Base-by-base conservation (phyloP, 2,888 invertebrate species). In the Digitonthophagus gazella region DNA sequence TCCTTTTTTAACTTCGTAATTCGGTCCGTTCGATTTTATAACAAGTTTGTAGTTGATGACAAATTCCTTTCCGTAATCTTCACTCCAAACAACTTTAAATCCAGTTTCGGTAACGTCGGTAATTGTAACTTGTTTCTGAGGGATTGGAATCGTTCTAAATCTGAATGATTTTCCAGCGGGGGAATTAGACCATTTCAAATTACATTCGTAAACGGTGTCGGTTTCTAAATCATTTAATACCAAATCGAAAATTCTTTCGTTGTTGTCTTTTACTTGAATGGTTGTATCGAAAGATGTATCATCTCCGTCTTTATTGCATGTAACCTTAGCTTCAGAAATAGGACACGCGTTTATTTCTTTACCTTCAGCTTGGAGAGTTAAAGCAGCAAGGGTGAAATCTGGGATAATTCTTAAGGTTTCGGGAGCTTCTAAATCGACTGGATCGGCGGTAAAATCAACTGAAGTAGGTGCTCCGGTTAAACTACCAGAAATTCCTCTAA, bases 121-220 rank as follows among this genome's bases (percentile, higher is more conserved):
- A n/a, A 67, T 54, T 14, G 15, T 44, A 20, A 69, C 58, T 6
- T 65, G 54, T 57, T 67, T 69, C 15, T 28, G 16, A 6, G 56
- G 61, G 18, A 69, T 18, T 1, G 69, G 64, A 8, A 67, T 56
- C 8, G 69, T 69, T 64, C 69, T 69, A 28, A 69, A 69, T 6
- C 55, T 19, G 8, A 69, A 58, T 18, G 55, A 28, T n/a, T 67
- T 55, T n/a, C 69, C 56, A n/a, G 28, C 15, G 11, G 64, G 15
- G 3, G 69, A 69, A 58, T 64, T 22, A 6, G 55, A 4, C 64
- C 63, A 64, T 56, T 58, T 67, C 15, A 67, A 63, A 4, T 44
- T 55, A 55, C 69, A 69, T 5, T 55, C 66, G 57, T 69, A 69
- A 16, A 69, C 64, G 14, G 57, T 64, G 15, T 69, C 69, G n/a